Evolutionary conservation across 2,113 vertebrate species (phyloP), one percentile per base, ranked within the genome.

Genomic region (Cariama cristata): DNA sequence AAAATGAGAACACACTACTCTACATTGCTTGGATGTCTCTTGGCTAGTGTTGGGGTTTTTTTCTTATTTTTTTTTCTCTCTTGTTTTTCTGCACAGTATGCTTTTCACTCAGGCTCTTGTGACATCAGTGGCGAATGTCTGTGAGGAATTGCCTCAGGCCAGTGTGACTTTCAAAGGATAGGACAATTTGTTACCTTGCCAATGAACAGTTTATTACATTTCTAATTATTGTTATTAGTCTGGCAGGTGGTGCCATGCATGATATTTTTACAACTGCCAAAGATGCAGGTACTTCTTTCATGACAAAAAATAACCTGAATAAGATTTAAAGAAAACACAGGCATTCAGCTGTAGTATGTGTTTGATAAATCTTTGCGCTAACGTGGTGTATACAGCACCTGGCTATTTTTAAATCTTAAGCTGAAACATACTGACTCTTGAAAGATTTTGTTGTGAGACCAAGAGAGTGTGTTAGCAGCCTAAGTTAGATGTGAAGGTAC

Each of bases 151-250:
- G 95, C 97, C 94, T 35, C 5, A 8, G 92, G 98, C 96, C 56
- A 85, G 84, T 86, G 88, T 92, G 97, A 97, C 97, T 94, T 97
- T 97, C 98, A 98, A 98, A 98, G 98, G 95, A 94, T 95, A 96
- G 96, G 94, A 82, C 82, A 89, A 93, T 97, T 97, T 97, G 97
- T 97, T 96, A 50, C 88, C 75, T 86, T 97, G 97, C 86, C 93
- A 96, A 14, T 95, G 97, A 97, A 96, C 63, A 85, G 95, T 98
- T 98, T 98, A 98, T 98, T 97, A 95, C 97, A 92, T 91, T 91
- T 94, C 92, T 98, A 98, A 98, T 98, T 98, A 98, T 52, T 96
- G 93, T 98, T 98, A 98, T 98, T 98, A 98, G 96, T 90, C 94
- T 30, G 53, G 93, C 96, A 97, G 98, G 97, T 96, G 96, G 97